Conservation (phyloP, 1,140 invertebrate genomes). For the Macrobrachium nipponense region DNA sequence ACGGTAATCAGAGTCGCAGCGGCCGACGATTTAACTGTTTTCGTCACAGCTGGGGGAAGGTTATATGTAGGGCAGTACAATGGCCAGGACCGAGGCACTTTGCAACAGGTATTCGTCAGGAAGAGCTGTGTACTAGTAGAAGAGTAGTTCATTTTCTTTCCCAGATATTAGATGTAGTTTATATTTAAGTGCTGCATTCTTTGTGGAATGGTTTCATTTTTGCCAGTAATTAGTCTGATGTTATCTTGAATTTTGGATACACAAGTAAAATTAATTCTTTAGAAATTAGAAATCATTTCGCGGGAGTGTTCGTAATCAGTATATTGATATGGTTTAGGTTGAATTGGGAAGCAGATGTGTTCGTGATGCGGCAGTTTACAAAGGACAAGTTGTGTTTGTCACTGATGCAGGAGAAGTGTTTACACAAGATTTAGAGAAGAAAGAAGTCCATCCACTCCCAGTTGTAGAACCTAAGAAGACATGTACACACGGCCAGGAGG, state of each 20-base stretch:
- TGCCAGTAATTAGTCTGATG: too few species aligned
- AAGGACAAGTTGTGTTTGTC: conserved; percentile 53
- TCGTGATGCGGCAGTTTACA: conserved; percentile 46
- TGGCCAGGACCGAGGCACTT: conserved; percentile 37
- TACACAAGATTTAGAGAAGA: conserved; percentile 33
- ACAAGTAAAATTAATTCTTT: background rate
- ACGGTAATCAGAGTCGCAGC: conserved; percentile 50
- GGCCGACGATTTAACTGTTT: conserved; percentile 40
- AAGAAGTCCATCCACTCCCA: conserved; percentile 31
- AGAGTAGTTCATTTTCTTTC: too few species aligned
- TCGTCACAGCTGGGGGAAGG: conserved; percentile 52
- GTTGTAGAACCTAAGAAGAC: conserved; percentile 55
- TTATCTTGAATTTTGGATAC: too few species aligned
- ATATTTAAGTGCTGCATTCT: too few species aligned
- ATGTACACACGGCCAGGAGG: conserved; percentile 53
- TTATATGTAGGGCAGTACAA: conserved; percentile 47
- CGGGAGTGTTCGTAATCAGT: background rate
- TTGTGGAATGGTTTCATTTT: too few species aligned
- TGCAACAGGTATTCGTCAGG: conserved; percentile 27
- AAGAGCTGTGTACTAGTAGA: background rate
- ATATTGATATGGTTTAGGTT: conserved; percentile 18
- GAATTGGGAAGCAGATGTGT: conserved; percentile 50
- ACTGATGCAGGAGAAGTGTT: conserved; percentile 49
- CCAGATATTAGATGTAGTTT: too few species aligned
- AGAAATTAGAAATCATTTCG: background rate